Evolutionary conservation across 2,888 invertebrate species (phyloP).

Genomic region (Rhodophaea formosa): DNA sequence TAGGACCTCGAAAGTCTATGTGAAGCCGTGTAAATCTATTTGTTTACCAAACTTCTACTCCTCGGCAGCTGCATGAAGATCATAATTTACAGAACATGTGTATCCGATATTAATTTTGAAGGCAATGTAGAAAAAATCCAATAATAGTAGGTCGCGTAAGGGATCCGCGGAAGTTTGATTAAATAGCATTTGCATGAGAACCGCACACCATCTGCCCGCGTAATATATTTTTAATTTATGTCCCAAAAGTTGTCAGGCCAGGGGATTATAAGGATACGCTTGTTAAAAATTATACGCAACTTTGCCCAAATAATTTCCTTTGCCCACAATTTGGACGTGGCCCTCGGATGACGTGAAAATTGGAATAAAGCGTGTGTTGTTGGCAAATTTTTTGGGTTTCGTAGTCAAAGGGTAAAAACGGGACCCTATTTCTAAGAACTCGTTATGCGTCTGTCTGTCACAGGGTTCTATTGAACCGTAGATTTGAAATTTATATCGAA

Average conservation of each 20-base stretch:
- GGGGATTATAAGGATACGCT: constrained; percentile 42
- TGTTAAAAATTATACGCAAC: constrained; percentile 54
- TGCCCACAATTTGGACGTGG: constrained; percentile 28
- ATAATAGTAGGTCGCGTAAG: constrained; percentile 41
- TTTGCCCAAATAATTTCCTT: constrained; percentile 42
- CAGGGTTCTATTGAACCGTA: no score
- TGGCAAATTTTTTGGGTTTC: neutral
- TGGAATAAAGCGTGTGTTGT: neutral
- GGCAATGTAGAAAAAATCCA: constrained; percentile 41
- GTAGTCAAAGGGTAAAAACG: no score
- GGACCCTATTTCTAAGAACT: no score
- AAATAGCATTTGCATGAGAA: constrained; percentile 70
- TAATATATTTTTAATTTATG: constrained; percentile 78
- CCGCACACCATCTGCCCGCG: constrained; percentile 61
- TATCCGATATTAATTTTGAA: neutral
- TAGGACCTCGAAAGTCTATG: no score
- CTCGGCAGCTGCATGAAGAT: no score
- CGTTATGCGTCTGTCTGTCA: no score
- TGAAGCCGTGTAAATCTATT: no score
- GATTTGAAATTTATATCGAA: no score
- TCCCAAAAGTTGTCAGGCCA: constrained; percentile 61
- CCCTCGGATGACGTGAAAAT: constrained; percentile 5
- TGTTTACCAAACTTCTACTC: no score
- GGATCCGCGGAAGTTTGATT: constrained; percentile 58
- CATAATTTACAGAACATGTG: neutral